Evolutionary conservation across 2,797 vertebrate genomes (phyloP).

Genomic region (Aselliscus stoliczkanus): DNA sequence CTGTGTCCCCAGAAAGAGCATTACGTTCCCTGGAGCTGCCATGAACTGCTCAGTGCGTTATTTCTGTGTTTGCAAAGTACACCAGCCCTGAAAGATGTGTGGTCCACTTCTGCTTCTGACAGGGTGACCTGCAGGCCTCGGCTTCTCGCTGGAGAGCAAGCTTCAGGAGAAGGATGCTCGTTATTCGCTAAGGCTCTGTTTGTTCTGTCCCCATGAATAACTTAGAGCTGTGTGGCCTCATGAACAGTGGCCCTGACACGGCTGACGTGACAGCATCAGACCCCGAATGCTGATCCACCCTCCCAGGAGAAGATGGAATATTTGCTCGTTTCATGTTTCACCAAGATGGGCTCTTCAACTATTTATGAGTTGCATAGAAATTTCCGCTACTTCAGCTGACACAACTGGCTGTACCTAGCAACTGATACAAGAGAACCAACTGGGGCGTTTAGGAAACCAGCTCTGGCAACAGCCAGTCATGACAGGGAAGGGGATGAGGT

Average conservation of each 20-base stretch:
- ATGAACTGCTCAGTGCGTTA: background rate
- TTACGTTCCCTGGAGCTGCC: slow-evolving; percentile 31
- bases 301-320: slow-evolving; percentile 92
- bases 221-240: slow-evolving; percentile 85
- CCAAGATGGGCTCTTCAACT: slow-evolving; percentile 89
- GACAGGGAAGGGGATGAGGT: background rate
- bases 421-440: slow-evolving; percentile 71
- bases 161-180: slow-evolving; percentile 72
- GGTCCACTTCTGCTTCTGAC: slow-evolving; percentile 73
- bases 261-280: slow-evolving; percentile 87
- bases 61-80: slow-evolving; percentile 49
- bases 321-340: slow-evolving; percentile 91
- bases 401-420: slow-evolving; percentile 85
- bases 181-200: slow-evolving; percentile 76
- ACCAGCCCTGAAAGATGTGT: slow-evolving; percentile 37
- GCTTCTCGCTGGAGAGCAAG: slow-evolving; percentile 64
- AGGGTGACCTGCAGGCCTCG: slow-evolving; percentile 60
- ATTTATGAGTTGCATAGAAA: slow-evolving; percentile 95
- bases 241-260: slow-evolving; percentile 84
- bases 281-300: slow-evolving; percentile 87
- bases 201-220: slow-evolving; percentile 88
- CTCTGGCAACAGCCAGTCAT: background rate
- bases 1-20: background rate
- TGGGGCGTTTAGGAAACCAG: slow-evolving; percentile 18
- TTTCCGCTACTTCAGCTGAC: slow-evolving; percentile 91